Evolutionary conservation across 2,797 vertebrate species (phyloP).

Genomic region (Catostomus latipinnis): DNA sequence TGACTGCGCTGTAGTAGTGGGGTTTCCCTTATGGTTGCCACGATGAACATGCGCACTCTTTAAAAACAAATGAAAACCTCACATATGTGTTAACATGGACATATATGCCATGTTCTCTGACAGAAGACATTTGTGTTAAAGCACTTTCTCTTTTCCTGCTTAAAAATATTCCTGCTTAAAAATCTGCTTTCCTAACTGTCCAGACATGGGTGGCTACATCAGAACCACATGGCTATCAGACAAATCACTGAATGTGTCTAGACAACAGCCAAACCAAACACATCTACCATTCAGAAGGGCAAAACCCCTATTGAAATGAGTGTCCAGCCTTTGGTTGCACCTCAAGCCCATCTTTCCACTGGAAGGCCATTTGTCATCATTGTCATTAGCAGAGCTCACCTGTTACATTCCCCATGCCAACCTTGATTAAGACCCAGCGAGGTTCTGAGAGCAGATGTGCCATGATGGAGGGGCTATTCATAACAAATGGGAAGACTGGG

Average conservation of each 20-base stretch:
- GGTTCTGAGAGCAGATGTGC: conserved; percentile 40
- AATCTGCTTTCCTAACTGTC: conserved; percentile 19
- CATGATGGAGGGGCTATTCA: conserved; percentile 50
- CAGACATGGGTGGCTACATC: background rate
- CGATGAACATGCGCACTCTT: too few relatives aligned
- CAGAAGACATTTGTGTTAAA: too few relatives aligned
- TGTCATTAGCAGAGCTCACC: conserved; percentile 67
- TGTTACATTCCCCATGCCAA: conserved; percentile 64
- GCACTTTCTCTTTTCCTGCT: background rate
- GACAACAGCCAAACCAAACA: conserved; percentile 42
- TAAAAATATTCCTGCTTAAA: background rate
- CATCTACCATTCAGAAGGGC: conserved; percentile 38
- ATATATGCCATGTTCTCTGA: too few relatives aligned
- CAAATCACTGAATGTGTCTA: conserved; percentile 11
- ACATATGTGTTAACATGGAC: too few relatives aligned
- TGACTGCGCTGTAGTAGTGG: too few relatives aligned
- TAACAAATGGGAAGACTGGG: conserved; percentile 47
- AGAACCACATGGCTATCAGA: conserved; percentile 5
- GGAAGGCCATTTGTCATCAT: conserved; percentile 55
- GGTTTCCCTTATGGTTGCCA: too few relatives aligned
- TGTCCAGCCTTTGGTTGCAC: conserved; percentile 49
- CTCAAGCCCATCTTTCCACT: conserved; percentile 47
- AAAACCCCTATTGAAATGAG: conserved; percentile 44
- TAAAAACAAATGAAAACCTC: too few relatives aligned
- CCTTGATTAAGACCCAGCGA: conserved; percentile 63